These are phyloP conservation scores for Copidosoma aretas DNA, from an alignment of 2,888 invertebrate genomes.

Conservation along the genomic window DNA sequence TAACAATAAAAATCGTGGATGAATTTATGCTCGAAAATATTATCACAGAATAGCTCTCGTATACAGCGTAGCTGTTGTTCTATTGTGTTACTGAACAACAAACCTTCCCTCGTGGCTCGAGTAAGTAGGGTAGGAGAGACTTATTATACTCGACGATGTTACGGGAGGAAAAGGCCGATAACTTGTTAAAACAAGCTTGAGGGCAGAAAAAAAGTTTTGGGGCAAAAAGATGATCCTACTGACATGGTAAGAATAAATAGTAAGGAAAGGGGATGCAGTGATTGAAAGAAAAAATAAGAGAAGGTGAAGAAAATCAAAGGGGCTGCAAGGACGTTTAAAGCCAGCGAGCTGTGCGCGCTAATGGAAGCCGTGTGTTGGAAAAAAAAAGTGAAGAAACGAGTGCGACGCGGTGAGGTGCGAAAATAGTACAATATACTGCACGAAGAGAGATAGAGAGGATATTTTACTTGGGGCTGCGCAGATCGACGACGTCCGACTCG, in stretches of 20 bases:
- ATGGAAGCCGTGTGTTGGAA: neutral
- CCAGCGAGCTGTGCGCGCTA: neutral
- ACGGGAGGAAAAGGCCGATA: neutral
- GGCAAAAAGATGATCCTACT: neutral
- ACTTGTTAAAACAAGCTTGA: neutral
- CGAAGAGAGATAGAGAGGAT: neutral
- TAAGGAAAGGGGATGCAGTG: neutral
- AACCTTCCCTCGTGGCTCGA: too few relatives aligned
- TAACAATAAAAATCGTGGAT: too few relatives aligned
- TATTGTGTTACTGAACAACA: too few relatives aligned
- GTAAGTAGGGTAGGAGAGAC: too few relatives aligned
- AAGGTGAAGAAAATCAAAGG: neutral
- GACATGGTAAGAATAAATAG: neutral
- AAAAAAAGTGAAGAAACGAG: neutral
- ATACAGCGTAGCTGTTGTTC: too few relatives aligned
- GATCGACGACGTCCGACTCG: constrained; percentile 58
- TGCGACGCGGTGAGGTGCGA: neutral
- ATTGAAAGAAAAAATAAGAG: neutral
- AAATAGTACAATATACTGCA: neutral
- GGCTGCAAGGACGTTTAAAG: too few relatives aligned
- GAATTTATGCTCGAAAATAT: too few relatives aligned
- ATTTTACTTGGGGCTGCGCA: constrained; percentile 56
- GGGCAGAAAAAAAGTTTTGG: neutral
- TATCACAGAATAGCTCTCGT: too few relatives aligned
- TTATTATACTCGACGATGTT: too few relatives aligned